Evolutionary conservation across 2,797 vertebrate genomes (phyloP).

Genomic region (Malacoraja senta): DNA sequence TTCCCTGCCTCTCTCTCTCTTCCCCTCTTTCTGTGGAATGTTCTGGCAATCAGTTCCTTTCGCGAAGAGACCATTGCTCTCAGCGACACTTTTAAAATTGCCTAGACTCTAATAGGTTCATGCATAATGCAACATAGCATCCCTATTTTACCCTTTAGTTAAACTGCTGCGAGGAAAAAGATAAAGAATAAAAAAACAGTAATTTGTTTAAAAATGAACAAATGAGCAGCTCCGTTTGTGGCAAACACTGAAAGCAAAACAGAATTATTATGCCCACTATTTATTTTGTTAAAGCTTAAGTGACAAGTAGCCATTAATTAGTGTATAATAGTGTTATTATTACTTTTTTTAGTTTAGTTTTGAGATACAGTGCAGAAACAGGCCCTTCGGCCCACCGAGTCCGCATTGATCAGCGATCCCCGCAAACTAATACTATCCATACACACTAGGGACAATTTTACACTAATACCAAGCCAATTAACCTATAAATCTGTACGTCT

Average conservation of each 20-base stretch:
- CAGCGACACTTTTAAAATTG: background rate
- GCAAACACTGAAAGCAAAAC: background rate
- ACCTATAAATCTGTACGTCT: too few relatives aligned
- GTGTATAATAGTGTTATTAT: background rate
- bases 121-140: background rate
- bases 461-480: too few relatives aligned
- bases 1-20: background rate
- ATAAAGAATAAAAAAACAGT: background rate
- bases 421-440: too few relatives aligned
- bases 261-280: background rate
- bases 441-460: too few relatives aligned
- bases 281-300: background rate
- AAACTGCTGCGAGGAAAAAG: background rate
- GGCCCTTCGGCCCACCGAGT: too few relatives aligned
- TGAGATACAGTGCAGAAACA: too few relatives aligned
- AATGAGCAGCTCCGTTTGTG: background rate
- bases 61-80: background rate
- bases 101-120: background rate
- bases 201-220: background rate
- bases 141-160: background rate
- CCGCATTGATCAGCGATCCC: too few relatives aligned
- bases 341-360: too few relatives aligned
- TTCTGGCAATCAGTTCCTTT: constrained; percentile 35
- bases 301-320: background rate
- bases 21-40: constrained; percentile 1